Conservation (phyloP, 2,888 invertebrate genomes). For the Hanleya hanleyi region DNA sequence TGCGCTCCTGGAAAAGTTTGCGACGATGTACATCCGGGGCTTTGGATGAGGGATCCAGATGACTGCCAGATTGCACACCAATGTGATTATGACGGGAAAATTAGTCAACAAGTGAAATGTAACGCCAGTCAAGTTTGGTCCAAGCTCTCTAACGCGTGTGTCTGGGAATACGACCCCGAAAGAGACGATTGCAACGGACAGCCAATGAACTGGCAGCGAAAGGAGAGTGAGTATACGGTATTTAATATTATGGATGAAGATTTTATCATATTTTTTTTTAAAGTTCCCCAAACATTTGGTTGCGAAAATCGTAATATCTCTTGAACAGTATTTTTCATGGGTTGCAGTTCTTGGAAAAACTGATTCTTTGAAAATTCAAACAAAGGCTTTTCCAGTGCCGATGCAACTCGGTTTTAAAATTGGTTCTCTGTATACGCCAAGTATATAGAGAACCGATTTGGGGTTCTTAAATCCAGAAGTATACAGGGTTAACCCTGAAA, state of each 20-base stretch:
- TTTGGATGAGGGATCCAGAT: constrained; percentile 40
- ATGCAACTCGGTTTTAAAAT: too few species aligned
- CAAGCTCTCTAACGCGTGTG: constrained; percentile 45
- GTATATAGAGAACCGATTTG: too few species aligned
- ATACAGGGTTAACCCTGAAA: too few species aligned
- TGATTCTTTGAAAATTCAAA: too few species aligned
- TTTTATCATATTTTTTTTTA: too few species aligned
- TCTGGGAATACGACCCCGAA: constrained; percentile 52
- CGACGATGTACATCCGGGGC: constrained; percentile 3
- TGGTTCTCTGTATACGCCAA: too few species aligned
- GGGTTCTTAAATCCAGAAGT: too few species aligned
- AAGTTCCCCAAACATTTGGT: too few species aligned
- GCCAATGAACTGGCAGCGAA: constrained; percentile 38
- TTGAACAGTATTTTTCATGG: too few species aligned
- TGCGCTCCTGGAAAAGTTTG: background rate
- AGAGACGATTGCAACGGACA: constrained; percentile 49
- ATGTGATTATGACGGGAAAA: constrained; percentile 44
- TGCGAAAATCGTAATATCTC: too few species aligned
- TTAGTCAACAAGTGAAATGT: constrained; percentile 42
- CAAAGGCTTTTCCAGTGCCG: too few species aligned
- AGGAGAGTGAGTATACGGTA: constrained; percentile 33
- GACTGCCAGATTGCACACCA: constrained; percentile 49
- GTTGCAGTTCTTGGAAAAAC: too few species aligned
- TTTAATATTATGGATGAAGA: background rate
- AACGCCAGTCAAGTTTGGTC: constrained; percentile 51